These are phyloP conservation scores for Zoanthus sansibaricus DNA, from an alignment of 92 coral and sea anemone species.

Conservation along the genomic window DNA sequence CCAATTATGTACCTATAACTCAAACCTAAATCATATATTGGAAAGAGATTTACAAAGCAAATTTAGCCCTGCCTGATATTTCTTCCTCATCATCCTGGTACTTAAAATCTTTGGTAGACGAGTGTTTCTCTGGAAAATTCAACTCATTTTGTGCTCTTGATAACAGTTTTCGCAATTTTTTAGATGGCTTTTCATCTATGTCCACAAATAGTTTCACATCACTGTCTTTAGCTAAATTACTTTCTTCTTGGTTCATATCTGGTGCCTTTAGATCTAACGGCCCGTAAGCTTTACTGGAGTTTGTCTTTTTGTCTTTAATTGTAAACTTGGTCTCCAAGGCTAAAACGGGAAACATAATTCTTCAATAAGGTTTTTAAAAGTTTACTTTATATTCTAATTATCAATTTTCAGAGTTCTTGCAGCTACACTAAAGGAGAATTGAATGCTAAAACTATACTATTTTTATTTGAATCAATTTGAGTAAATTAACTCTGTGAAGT, in stretches of 20 bases:
- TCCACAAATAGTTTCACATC: background rate
- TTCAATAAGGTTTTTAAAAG: background rate
- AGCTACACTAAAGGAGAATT: too few species aligned
- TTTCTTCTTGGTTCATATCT: background rate
- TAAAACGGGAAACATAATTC: background rate
- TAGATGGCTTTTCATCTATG: constrained; percentile 1
- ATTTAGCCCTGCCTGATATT: too few species aligned
- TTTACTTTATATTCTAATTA: too few species aligned
- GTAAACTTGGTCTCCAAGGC: background rate
- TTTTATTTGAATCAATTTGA: too few species aligned
- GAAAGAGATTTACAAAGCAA: too few species aligned
- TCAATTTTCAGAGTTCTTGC: too few species aligned
- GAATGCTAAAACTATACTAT: too few species aligned
- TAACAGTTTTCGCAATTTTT: background rate
- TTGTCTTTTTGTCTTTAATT: background rate
- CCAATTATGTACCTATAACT: too few species aligned
- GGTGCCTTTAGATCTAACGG: background rate
- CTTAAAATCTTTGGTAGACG: too few species aligned
- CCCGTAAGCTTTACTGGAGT: background rate
- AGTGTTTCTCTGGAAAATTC: background rate
- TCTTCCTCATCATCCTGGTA: too few species aligned
- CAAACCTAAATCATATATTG: too few species aligned
- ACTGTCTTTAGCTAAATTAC: background rate
- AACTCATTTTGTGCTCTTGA: background rate
- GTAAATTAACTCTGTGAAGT: too few species aligned